Conservation (phyloP, 53 echinoderm and acorn worm genomes). For the Echinometra lucunter region DNA sequence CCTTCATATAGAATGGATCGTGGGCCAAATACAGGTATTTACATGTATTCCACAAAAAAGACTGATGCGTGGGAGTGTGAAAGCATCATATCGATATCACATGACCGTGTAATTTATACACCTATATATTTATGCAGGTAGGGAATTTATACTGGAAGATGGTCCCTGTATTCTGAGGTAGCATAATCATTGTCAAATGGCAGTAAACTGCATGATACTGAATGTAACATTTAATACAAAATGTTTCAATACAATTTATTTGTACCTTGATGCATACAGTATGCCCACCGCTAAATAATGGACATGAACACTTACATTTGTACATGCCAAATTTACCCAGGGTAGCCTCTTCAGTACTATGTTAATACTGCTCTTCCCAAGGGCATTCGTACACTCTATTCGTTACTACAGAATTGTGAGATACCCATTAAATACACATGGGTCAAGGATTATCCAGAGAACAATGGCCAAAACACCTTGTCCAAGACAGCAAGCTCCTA, state of each 20-base stretch:
- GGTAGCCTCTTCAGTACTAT: no score
- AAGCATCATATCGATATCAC: background rate
- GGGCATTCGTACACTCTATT: no score
- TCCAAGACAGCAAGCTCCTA: no score
- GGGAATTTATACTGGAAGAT: background rate
- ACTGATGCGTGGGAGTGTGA: background rate
- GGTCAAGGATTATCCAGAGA: no score
- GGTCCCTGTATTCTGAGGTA: background rate
- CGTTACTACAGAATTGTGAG: no score
- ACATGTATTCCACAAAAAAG: background rate
- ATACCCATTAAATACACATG: no score
- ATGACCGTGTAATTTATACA: background rate
- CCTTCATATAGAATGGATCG: background rate
- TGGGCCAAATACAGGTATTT: background rate
- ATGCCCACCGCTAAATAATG: background rate
- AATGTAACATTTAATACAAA: background rate
- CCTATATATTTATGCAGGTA: constrained; percentile 11
- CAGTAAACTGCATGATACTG: background rate
- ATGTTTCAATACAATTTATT: background rate
- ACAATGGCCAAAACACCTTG: no score
- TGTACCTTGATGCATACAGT: background rate
- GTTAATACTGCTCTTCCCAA: no score
- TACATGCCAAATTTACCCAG: no score
- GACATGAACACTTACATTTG: background rate
- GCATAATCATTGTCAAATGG: background rate